A percentile compares a stretch with the other conserved stretches of the same genome.
These are phyloP conservation scores for Sminthurinus aureus DNA, from an alignment of 2,888 invertebrate species.

Conservation along the genomic window DNA sequence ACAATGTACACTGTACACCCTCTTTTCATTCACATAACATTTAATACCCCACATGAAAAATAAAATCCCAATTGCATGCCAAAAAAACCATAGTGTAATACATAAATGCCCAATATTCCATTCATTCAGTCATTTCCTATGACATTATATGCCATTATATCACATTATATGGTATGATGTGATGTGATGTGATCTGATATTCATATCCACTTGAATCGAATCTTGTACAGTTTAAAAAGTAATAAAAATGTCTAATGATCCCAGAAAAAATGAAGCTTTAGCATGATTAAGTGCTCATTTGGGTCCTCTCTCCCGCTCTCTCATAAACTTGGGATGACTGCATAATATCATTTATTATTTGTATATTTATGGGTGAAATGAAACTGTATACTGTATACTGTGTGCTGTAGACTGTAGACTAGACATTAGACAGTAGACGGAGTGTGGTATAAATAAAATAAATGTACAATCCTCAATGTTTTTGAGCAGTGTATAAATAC, in stretches of 20 bases:
- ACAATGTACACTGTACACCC: not conserved
- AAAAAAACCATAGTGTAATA: not conserved
- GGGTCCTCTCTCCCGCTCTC: not conserved
- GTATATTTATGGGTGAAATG: no score
- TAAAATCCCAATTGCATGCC: not conserved
- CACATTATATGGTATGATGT: no score
- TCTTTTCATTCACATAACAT: no score
- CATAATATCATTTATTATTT: no score
- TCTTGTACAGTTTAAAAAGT: slow-evolving; percentile 17
- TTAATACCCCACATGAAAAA: no score
- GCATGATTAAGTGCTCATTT: slow-evolving; percentile 1
- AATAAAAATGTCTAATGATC: slow-evolving; percentile 11
- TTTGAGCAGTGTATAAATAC: not conserved
- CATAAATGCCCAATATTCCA: not conserved
- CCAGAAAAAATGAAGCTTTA: not conserved
- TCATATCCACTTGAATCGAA: slow-evolving; percentile 9
- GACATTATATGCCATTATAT: not conserved
- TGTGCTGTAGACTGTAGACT: no score
- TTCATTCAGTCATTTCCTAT: no score
- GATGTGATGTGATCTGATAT: not conserved
- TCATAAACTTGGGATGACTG: not conserved
- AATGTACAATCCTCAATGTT: no score
- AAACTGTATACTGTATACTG: no score
- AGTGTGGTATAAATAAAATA: not conserved
- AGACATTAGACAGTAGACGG: no score